Evolutionary conservation across 2,113 vertebrate species (phyloP).

Genomic region (Hoplias malabaricus): DNA sequence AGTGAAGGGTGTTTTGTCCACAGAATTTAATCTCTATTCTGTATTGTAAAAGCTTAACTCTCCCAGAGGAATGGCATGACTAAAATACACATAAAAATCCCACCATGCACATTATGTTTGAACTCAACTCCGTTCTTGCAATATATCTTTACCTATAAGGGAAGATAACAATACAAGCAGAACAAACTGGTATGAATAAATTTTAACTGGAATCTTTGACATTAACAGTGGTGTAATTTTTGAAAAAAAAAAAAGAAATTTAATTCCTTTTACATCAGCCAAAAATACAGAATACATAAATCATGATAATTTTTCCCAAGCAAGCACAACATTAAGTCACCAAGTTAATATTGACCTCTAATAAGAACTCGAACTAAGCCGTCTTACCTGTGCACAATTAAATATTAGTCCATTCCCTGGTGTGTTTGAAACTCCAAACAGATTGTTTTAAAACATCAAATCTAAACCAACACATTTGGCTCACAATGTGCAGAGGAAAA

Average conservation of each 20-base stretch:
- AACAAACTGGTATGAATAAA: background rate
- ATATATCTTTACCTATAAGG: slow-evolving; percentile 20
- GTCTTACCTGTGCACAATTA: background rate
- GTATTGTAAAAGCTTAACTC: background rate
- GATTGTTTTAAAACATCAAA: background rate
- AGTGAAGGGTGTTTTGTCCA: slow-evolving; percentile 23
- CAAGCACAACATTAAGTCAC: no score
- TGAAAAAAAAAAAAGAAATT: no score
- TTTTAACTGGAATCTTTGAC: slow-evolving; percentile 2
- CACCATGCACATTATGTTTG: slow-evolving; percentile 20
- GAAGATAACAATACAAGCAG: background rate
- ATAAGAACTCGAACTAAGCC: no score
- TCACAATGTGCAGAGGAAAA: no score
- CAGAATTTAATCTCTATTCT: slow-evolving; percentile 29
- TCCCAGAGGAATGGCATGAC: slow-evolving; percentile 11
- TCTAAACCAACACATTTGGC: background rate
- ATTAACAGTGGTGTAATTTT: background rate
- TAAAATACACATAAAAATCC: slow-evolving; percentile 29
- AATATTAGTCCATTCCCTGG: background rate
- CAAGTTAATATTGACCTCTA: no score
- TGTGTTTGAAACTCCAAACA: background rate
- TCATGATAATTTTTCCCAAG: no score
- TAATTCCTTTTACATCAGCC: background rate
- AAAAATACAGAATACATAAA: background rate
- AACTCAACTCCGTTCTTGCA: slow-evolving; percentile 16